A percentile compares a stretch with the other conserved stretches of the same genome.
Evolutionary conservation across 1,140 invertebrate genomes (phyloP).

Genomic region (Heliothis virescens): DNA sequence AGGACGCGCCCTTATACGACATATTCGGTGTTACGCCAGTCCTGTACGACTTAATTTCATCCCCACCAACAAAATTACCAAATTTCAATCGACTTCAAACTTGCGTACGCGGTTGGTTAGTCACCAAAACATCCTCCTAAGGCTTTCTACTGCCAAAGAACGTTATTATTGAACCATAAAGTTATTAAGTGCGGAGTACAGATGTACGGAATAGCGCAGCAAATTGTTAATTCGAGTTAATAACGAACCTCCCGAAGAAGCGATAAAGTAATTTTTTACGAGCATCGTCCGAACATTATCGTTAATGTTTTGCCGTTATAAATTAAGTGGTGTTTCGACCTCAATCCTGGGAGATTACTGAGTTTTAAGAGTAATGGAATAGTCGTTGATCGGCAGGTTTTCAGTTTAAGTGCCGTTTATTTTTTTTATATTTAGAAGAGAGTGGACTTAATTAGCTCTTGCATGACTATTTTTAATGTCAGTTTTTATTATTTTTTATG

Average conservation of each 20-base stretch:
- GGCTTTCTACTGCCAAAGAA: constrained; percentile 65
- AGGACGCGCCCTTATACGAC: constrained; percentile 13
- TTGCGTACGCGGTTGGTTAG: constrained; percentile 75
- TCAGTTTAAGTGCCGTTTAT: constrained; percentile 14
- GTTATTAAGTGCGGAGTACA: constrained; percentile 74
- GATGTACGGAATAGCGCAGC: constrained; percentile 70
- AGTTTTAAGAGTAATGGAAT: constrained; percentile 44
- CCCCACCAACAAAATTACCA: constrained; percentile 64
- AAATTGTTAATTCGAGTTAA: constrained; percentile 81
- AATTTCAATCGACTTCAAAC: constrained; percentile 80
- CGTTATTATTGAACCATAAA: constrained; percentile 77
- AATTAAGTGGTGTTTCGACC: constrained; percentile 71
- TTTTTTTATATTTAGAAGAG: not conserved
- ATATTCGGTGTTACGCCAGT: constrained; percentile 24
- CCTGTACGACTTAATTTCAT: constrained; percentile 68
- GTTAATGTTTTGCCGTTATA: constrained; percentile 74
- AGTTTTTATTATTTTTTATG: not conserved
- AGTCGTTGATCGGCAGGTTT: constrained; percentile 15
- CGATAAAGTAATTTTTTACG: constrained; percentile 78
- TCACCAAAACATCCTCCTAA: constrained; percentile 65
- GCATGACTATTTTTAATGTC: not conserved
- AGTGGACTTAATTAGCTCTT: not conserved
- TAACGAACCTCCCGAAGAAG: constrained; percentile 66
- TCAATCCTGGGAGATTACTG: constrained; percentile 54
- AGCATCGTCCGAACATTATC: constrained; percentile 67